phyloP scores from a whole-genome alignment of 92 coral and sea anemone genomes.

The Umimayanthus kanabou region DNA sequence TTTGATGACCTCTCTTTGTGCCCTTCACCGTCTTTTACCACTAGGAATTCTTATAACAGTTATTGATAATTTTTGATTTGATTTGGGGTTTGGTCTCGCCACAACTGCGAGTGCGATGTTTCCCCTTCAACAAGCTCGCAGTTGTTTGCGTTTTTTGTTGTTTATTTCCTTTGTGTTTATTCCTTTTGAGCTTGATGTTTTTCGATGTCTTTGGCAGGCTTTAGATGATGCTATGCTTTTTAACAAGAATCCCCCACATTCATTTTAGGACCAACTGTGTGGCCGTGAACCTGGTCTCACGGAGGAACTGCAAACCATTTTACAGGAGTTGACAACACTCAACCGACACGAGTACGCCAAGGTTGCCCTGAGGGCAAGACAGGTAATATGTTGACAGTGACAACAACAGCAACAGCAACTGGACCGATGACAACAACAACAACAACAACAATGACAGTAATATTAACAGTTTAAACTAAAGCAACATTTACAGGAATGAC shows the following conservation, averaged over 20 bases:
- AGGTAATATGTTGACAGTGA: constrained; percentile 51
- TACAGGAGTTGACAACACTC: constrained; percentile 89
- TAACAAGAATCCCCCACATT: neutral
- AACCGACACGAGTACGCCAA: constrained; percentile 89
- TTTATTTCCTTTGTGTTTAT: too few species aligned
- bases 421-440: neutral
- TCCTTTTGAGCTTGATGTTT: neutral
- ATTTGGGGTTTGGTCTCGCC: too few species aligned
- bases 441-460: neutral
- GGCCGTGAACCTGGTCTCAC: constrained; percentile 90
- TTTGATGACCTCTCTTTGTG: too few species aligned
- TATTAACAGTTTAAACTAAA: neutral
- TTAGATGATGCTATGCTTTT: neutral
- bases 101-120: too few species aligned
- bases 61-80: too few species aligned
- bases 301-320: constrained; percentile 80
- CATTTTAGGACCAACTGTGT: constrained; percentile 83
- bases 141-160: too few species aligned
- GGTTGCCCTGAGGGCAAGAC: constrained; percentile 96
- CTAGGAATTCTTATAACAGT: too few species aligned
- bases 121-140: too few species aligned
- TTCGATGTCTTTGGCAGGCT: neutral
- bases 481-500: neutral
- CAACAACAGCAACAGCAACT: neutral
- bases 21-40: too few species aligned